Percentiles rank a stretch among this genome's conserved stretches.
These are phyloP conservation scores for Colostygia pectinataria DNA, from an alignment of 2,888 invertebrate species.

Conservation along the genomic window DNA sequence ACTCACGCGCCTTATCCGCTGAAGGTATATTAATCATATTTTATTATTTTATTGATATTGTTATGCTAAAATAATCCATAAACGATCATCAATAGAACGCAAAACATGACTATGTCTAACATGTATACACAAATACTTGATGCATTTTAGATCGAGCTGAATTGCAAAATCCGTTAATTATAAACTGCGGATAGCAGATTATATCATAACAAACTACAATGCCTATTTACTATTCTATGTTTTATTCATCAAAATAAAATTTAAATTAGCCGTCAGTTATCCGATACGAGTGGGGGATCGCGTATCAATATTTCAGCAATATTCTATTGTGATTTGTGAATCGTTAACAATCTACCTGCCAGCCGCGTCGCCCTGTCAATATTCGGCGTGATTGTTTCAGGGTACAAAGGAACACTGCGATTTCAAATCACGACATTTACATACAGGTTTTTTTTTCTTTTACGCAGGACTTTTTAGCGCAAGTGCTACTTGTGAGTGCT, in stretches of 20 bases:
- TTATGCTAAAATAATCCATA: too few species aligned
- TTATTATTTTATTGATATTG: too few species aligned
- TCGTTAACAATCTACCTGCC: constrained; percentile 23
- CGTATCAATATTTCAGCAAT: constrained; percentile 32
- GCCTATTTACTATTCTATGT: constrained; percentile 30
- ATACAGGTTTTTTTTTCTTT: constrained; percentile 3
- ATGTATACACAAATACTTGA: too few species aligned
- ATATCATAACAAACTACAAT: constrained; percentile 22
- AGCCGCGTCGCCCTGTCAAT: constrained; percentile 25
- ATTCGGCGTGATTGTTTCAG: constrained; percentile 21
- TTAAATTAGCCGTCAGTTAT: constrained; percentile 33
- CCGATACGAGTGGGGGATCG: constrained; percentile 19
- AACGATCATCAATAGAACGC: too few species aligned
- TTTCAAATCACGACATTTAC: constrained; percentile 15
- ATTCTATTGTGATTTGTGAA: constrained; percentile 30
- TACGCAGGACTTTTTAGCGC: too few species aligned
- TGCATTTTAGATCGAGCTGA: not conserved
- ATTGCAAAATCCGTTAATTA: not conserved
- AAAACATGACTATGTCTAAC: not conserved
- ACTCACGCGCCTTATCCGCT: constrained; percentile 94
- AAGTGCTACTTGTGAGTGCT: too few species aligned
- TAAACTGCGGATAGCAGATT: constrained; percentile 5
- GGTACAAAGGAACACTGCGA: not conserved
- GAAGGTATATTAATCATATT: too few species aligned
- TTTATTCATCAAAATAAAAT: constrained; percentile 37